Base-by-base conservation (phyloP, 2,797 vertebrate genomes). In the Poeciliopsis paucimaculata region DNA sequence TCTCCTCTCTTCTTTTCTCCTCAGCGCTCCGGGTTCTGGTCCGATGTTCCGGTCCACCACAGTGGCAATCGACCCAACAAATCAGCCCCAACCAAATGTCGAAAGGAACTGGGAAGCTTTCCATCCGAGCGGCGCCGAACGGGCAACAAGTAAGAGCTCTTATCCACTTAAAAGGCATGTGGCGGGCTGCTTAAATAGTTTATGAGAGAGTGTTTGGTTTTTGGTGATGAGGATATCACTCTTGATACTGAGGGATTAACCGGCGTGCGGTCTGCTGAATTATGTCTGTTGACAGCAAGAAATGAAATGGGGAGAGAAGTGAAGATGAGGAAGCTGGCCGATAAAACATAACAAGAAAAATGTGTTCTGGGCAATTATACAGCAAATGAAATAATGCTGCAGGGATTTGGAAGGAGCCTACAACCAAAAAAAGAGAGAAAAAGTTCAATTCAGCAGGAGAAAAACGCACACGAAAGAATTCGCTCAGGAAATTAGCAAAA, bases 41-140 rank as follows among this genome's bases (percentile, higher is more conserved):
- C 98, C 98, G 16, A 99, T 98, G 98, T 99, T 99, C 94, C 97
- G 97, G 88, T 99, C 98, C 87, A 99, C 98, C 5, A 99, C 98
- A 0, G 97, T 99, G 79, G 98, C 97, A 0, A 97, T 99, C 57
- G 95, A 93, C 88, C 91, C 90, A 41, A 75, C 20, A 0, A 73
- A 94, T 95, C 81, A 94, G 94, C 78, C 62, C 70, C 45, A 84
- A 74, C 79, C 79, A 3, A 49, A 79, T 76, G 76, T 66, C 0
- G 68, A 72, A 72, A 90, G 81, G 81, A 89, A 88, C 79, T 85
- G 83, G 89, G 81, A 72, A 49, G 76, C 89, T 81, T 46, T 88
- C 45, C 72, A 51, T 10, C 16, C 74, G 0, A 82, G 79, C 76
- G 5, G 72, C 80, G 4, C 83, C 39, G 4, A 91, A 0, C 80